Evolutionary conservation across 2,888 invertebrate genomes (phyloP).

Genomic region (Phanerotoma sp.): DNA sequence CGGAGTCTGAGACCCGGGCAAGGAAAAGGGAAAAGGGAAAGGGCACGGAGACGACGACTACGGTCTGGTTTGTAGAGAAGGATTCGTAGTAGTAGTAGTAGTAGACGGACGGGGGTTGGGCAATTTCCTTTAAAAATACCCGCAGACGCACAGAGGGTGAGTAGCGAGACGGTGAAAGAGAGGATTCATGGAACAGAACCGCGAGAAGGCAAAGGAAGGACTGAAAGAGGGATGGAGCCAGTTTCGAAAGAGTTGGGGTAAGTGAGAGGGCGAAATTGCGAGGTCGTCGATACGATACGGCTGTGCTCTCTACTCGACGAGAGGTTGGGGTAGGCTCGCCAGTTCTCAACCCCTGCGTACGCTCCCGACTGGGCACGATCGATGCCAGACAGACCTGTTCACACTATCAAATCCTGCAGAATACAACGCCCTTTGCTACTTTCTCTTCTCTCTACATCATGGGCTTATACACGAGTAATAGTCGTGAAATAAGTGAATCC

Average conservation of each 20-base stretch:
- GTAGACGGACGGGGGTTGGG: conserved; percentile 23
- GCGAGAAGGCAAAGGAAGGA: conserved; percentile 20
- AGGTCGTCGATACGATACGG: conserved; percentile 55
- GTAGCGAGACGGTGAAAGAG: conserved; percentile 24
- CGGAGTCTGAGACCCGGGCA: conserved; percentile 5
- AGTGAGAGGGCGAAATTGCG: conserved; percentile 25
- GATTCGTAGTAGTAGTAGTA: no score
- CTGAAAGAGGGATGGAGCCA: neutral
- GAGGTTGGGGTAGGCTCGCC: conserved; percentile 57
- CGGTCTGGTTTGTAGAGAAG: no score
- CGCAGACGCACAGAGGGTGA: conserved; percentile 31
- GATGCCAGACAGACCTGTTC: conserved; percentile 58
- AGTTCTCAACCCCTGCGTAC: conserved; percentile 32
- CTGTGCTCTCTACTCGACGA: conserved; percentile 35
- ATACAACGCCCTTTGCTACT: conserved; percentile 34
- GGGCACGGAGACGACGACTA: no score
- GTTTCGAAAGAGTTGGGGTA: neutral
- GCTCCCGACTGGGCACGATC: conserved; percentile 47
- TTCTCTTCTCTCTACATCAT: conserved; percentile 3
- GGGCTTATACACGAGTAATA: neutral
- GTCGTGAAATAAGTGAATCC: neutral
- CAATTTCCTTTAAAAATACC: conserved; percentile 47
- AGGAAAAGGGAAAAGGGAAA: conserved; percentile 14
- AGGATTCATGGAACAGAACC: conserved; percentile 12
- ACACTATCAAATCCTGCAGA: conserved; percentile 53